These are phyloP conservation scores for Diabrotica virgifera DNA, from an alignment of 1,140 invertebrate genomes.

Conservation along the genomic window DNA sequence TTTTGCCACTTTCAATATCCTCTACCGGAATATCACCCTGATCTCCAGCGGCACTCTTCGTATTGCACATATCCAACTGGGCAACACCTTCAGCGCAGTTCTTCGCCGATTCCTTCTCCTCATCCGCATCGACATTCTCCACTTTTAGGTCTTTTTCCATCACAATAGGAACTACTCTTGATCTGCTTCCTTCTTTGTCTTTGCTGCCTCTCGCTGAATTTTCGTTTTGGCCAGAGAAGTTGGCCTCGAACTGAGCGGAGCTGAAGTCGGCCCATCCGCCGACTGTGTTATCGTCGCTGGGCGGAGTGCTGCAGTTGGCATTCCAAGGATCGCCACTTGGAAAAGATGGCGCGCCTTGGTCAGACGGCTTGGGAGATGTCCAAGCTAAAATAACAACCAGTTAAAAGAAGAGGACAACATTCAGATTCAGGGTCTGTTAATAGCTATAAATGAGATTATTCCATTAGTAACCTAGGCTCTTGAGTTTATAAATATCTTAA, in stretches of 20 bases:
- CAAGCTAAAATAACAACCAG: conserved; percentile 33
- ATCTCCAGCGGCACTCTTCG: conserved; percentile 12
- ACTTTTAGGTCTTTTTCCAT: conserved; percentile 25
- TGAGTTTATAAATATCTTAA: no score
- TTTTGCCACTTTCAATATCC: background rate
- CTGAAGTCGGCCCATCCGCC: conserved; percentile 44
- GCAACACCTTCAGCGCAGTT: background rate
- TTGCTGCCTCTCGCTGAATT: conserved; percentile 2
- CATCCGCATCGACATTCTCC: conserved; percentile 19
- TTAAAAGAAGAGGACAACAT: background rate
- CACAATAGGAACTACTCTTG: background rate
- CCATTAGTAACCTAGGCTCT: no score
- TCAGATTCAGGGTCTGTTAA: no score
- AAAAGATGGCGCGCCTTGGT: conserved; percentile 6
- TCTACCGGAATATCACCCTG: background rate
- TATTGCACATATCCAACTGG: background rate
- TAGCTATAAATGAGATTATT: no score
- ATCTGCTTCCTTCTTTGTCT: background rate
- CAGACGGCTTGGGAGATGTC: conserved; percentile 31
- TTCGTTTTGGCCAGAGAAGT: conserved; percentile 26
- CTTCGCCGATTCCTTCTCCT: conserved; percentile 9
- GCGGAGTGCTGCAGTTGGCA: background rate
- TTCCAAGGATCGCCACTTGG: conserved; percentile 36
- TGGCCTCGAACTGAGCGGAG: conserved; percentile 33
- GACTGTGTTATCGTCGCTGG: conserved; percentile 16